These are phyloP conservation scores for Acholoe squamosa DNA, from an alignment of 2,888 invertebrate species.

Conservation along the genomic window DNA sequence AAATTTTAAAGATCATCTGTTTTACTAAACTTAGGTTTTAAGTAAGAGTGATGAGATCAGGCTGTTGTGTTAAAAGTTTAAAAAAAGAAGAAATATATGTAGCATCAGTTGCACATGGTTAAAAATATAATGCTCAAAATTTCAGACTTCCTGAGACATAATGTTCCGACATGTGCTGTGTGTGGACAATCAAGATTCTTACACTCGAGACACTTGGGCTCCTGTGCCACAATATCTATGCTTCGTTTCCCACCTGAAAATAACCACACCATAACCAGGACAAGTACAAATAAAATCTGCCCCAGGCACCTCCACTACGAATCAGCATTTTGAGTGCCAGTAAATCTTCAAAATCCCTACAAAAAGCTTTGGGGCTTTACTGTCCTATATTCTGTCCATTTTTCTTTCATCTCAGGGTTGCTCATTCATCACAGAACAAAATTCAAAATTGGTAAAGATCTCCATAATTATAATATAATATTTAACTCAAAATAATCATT, in stretches of 20 bases:
- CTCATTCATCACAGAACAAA: neutral
- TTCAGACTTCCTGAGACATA: conserved; percentile 58
- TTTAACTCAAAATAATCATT: too few relatives aligned
- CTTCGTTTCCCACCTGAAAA: conserved; percentile 63
- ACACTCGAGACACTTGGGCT: conserved; percentile 63
- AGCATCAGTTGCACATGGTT: neutral
- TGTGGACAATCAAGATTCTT: conserved; percentile 59
- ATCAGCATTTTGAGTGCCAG: neutral
- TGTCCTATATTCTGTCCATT: neutral
- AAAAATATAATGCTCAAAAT: conserved; percentile 38
- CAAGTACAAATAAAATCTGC: neutral
- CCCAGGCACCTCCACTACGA: neutral
- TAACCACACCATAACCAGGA: conserved; percentile 54
- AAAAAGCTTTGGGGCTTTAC: neutral
- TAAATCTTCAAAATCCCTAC: neutral
- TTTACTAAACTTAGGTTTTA: neutral
- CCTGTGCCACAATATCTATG: conserved; percentile 59
- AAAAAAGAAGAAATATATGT: neutral
- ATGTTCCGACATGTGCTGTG: conserved; percentile 42
- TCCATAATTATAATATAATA: too few relatives aligned
- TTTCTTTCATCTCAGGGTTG: neutral
- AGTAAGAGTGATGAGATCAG: neutral
- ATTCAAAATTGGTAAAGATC: conserved; percentile 48
- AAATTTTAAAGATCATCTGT: neutral
- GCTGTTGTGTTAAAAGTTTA: too few relatives aligned